A percentile compares a stretch with the other conserved stretches of the same genome.
phyloP scores from a whole-genome alignment of 1,140 invertebrate species.

The Brachystomella parvula region DNA sequence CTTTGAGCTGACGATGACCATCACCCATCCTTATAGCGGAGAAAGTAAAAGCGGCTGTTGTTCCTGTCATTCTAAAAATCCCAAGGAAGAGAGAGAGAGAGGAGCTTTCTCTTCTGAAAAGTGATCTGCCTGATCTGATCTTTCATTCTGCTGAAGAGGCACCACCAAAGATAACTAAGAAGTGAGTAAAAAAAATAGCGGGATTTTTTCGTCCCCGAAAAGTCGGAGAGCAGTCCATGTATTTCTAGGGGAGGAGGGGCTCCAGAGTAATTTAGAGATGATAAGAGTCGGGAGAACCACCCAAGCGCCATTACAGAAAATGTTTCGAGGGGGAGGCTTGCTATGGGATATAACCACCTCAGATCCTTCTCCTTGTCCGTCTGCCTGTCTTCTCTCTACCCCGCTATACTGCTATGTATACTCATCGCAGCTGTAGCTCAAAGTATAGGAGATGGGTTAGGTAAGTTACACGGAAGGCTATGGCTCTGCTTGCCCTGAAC shows the following conservation, averaged over 20 bases:
- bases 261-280: conserved; percentile 26
- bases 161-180: not conserved
- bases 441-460: not conserved
- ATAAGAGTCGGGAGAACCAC: conserved; percentile 32
- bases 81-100: too few species aligned
- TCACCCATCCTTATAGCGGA: not conserved
- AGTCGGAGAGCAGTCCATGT: not conserved
- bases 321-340: conserved; percentile 1
- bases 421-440: too few species aligned
- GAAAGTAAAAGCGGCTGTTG: not conserved
- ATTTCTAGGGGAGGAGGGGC: conserved; percentile 5
- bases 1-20: conserved; percentile 8
- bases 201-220: not conserved
- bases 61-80: too few species aligned
- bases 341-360: too few species aligned
- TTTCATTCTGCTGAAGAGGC: conserved; percentile 12
- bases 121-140: not conserved
- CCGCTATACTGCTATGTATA: too few species aligned
- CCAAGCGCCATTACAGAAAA: conserved; percentile 34
- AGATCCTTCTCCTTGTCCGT: too few species aligned
- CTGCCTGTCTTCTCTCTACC: too few species aligned
- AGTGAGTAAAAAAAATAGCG: not conserved
- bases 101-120: too few species aligned
- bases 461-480: not conserved
- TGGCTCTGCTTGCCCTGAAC: not conserved